These are phyloP conservation scores for Parotocinclus haroldoi DNA, from an alignment of 2,797 vertebrate species.

Conservation along the genomic window DNA sequence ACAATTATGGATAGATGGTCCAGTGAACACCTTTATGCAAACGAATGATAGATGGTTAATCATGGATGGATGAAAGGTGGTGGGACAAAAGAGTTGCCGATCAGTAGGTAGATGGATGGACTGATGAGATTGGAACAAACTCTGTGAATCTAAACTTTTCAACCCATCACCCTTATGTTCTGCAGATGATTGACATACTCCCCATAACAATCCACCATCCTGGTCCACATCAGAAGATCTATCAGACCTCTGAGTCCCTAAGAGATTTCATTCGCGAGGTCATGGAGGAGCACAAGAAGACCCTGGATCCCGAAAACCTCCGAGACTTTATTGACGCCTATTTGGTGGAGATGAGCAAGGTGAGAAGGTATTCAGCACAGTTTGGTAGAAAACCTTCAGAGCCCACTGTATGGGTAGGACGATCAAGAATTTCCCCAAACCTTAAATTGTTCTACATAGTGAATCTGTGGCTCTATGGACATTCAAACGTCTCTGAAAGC, in stretches of 20 bases:
- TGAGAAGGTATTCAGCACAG: background rate
- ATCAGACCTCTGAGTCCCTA: slow-evolving; percentile 12
- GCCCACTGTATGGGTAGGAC: too few relatives aligned
- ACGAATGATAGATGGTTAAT: too few relatives aligned
- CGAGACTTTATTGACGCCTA: slow-evolving; percentile 54
- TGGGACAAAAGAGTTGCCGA: too few relatives aligned
- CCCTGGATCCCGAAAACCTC: slow-evolving; percentile 47
- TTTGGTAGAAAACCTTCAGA: background rate
- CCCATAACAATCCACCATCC: slow-evolving; percentile 45
- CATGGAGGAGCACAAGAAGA: slow-evolving; percentile 30
- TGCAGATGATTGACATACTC: slow-evolving; percentile 42
- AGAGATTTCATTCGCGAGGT: slow-evolving; percentile 25
- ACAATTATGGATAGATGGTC: too few relatives aligned
- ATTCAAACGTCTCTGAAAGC: too few relatives aligned
- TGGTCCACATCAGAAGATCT: slow-evolving; percentile 46
- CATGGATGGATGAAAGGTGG: too few relatives aligned
- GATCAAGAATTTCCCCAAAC: too few relatives aligned
- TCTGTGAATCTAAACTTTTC: background rate
- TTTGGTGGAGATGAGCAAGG: slow-evolving; percentile 44
- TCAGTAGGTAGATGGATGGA: too few relatives aligned
- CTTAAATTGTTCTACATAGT: too few relatives aligned
- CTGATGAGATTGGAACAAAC: too few relatives aligned
- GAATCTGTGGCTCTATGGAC: too few relatives aligned
- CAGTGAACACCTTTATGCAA: too few relatives aligned
- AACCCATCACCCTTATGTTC: background rate